Evolutionary conservation across 2,888 invertebrate species (phyloP), one percentile per base, ranked within the genome.

Genomic region (Pinctada fucata): DNA sequence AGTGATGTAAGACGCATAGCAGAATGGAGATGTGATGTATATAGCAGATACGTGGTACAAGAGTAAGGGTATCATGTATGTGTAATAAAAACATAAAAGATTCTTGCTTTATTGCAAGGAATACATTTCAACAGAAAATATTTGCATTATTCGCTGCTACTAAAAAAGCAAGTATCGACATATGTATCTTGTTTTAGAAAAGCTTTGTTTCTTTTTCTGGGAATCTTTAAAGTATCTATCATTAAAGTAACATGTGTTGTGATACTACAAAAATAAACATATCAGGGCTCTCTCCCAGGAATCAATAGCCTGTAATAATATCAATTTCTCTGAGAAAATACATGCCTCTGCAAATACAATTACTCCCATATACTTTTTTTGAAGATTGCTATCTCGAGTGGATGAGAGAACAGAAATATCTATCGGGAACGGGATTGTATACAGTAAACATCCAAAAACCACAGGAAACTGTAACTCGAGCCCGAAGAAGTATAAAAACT

Each of bases 401-500:
- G 58, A 13, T 13, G 13, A 58, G 31, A 58, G 13, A 58, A 58
- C 13, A 58, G 58, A 58, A 58, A 58, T 58, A 58, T 58, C 58
- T 58, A 13, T 58, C 58, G 58, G 13, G 58, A 58, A 58, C 58
- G 58, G 58, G 6, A 58, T 58, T 58, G 58, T 58, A 58, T 58
- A 58, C 58, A 58, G 13, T 58, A 6, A 58, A 58, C 58, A 58
- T 58, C 58, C 58, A 58, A 58, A 58, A 58, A 58, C 58, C 58
- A 58, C 58, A 58, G 58, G 58, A 58, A 58, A 58, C 58, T 58
- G 58, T 10, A 58, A 58, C 58, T 58, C 13, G 58, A 58, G 6
- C 58, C 58, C 58, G 58, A 71, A 71, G 52, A 51, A 71, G 51
- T 71, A 71, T 50, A 52, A 71, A 71, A 71, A 71, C 49, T 52